phyloP scores from a whole-genome alignment of 2,888 invertebrate species.

The Pandemis cinnamomeana region DNA sequence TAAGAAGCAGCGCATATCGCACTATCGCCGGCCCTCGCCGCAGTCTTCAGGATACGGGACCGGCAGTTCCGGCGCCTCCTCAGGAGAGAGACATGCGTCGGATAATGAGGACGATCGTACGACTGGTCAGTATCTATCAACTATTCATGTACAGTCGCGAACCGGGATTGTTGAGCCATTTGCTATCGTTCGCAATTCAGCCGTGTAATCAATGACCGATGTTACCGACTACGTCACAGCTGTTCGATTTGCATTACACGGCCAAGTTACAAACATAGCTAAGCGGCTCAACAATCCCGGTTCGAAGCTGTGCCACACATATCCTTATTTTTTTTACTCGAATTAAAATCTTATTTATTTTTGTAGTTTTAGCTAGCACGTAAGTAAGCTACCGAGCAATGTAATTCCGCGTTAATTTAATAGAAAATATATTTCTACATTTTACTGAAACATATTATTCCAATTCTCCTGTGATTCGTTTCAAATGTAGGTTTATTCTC shows the following conservation, averaged over 20 bases:
- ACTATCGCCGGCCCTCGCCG: slow-evolving; percentile 86
- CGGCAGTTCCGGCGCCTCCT: slow-evolving; percentile 76
- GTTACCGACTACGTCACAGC: no score
- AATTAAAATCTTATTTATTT: neutral
- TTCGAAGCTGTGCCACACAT: no score
- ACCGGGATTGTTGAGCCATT: no score
- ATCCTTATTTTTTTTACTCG: neutral
- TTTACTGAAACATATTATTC: neutral
- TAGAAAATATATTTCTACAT: neutral
- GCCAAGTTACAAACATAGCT: no score
- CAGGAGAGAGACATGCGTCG: slow-evolving; percentile 80
- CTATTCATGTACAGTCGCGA: neutral
- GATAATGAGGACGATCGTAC: slow-evolving; percentile 81
- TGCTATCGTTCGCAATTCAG: no score
- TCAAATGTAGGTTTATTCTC: neutral
- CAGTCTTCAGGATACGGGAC: slow-evolving; percentile 71
- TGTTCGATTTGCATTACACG: no score
- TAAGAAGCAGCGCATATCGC: slow-evolving; percentile 94
- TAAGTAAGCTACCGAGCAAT: neutral
- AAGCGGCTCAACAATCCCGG: no score
- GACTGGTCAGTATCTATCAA: slow-evolving; percentile 50
- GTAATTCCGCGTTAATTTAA: neutral
- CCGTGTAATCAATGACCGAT: no score
- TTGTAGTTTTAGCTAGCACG: slow-evolving; percentile 1
- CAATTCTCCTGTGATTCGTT: neutral